These are phyloP conservation scores for Microhierax caerulescens DNA, from an alignment of 2,797 vertebrate species.

Conservation along the genomic window DNA sequence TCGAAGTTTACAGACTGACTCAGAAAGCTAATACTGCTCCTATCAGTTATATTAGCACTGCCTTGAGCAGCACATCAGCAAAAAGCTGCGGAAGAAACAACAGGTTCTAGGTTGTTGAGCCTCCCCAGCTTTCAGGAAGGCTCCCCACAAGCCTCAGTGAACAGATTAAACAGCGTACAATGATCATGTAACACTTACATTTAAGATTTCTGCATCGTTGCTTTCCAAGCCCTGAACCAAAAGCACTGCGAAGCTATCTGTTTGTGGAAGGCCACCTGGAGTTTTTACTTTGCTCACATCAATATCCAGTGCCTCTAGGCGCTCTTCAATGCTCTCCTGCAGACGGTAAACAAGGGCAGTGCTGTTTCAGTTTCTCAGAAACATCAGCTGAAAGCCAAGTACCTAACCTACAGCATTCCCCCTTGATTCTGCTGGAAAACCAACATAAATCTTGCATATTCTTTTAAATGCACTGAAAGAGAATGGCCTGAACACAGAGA, in stretches of 20 bases:
- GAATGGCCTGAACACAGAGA: background rate
- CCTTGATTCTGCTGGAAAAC: background rate
- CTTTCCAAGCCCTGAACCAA: constrained; percentile 95
- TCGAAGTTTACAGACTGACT: background rate
- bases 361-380: background rate
- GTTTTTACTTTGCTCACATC: constrained; percentile 75
- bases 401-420: background rate
- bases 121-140: background rate
- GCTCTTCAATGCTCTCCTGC: constrained; percentile 91
- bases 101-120: background rate
- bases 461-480: background rate
- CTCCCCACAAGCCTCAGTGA: background rate
- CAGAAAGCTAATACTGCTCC: background rate
- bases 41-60: background rate
- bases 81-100: background rate
- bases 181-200: constrained; percentile 80
- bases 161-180: background rate
- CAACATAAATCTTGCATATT: background rate
- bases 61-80: background rate
- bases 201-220: constrained; percentile 86
- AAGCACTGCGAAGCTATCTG: constrained; percentile 89
- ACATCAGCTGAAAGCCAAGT: background rate
- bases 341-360: background rate
- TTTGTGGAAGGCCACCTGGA: constrained; percentile 83
- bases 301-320: constrained; percentile 88